Evolutionary conservation across 2,888 invertebrate genomes (phyloP).

Genomic region (Chesias legatella): DNA sequence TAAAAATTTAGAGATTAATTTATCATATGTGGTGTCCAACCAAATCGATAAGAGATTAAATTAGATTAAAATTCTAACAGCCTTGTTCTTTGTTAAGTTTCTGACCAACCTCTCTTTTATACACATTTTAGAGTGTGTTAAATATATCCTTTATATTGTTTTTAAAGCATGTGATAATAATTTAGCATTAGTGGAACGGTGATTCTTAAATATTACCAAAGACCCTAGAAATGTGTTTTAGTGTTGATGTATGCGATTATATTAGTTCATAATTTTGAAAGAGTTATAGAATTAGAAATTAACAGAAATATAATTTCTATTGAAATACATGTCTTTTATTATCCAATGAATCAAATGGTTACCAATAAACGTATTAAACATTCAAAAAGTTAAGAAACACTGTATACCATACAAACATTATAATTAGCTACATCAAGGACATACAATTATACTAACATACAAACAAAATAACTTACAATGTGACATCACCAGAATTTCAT

Average conservation of each 20-base stretch:
- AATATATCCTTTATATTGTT: too few relatives aligned
- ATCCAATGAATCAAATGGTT: conserved; percentile 42
- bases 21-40: too few relatives aligned
- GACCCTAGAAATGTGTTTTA: background rate
- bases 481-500: conserved; percentile 46
- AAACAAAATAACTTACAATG: conserved; percentile 40
- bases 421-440: conserved; percentile 57
- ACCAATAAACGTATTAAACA: conserved; percentile 59
- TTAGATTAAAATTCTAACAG: too few relatives aligned
- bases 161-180: background rate
- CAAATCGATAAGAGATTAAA: too few relatives aligned
- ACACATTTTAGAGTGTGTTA: too few relatives aligned
- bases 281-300: too few relatives aligned
- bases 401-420: conserved; percentile 72
- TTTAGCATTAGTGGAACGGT: background rate
- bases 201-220: background rate
- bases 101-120: too few relatives aligned
- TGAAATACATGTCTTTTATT: conserved; percentile 36
- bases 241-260: too few relatives aligned
- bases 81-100: too few relatives aligned
- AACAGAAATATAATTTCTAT: conserved; percentile 44
- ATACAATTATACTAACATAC: conserved; percentile 34
- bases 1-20: too few relatives aligned
- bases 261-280: too few relatives aligned
- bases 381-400: conserved; percentile 67